Base-by-base conservation (phyloP, 1,140 invertebrate species). In the Sminthurinus signatus region DNA sequence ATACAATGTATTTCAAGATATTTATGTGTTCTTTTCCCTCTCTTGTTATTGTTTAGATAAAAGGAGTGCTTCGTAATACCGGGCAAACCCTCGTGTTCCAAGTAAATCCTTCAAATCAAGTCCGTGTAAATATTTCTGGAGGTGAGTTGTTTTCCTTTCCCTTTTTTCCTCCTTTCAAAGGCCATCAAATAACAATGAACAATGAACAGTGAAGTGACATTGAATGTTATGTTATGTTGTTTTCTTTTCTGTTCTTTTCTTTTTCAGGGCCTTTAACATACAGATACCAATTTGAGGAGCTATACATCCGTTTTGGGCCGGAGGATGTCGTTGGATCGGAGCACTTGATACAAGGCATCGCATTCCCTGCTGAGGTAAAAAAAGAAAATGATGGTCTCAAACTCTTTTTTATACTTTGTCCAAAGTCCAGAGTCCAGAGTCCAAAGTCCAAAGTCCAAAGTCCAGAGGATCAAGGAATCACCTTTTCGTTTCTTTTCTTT, bases 21-120 rank as follows among this genome's bases (percentile, higher is more conserved):
- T n/a, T n/a, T n/a, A n/a, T n/a, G n/a, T n/a, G n/a, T n/a, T n/a
- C n/a, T n/a, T n/a, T n/a, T n/a, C n/a, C n/a, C n/a, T n/a, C n/a
- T n/a, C n/a, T n/a, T n/a, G n/a, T n/a, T n/a, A n/a, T n/a, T n/a
- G 5, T 36, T 36, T 78, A 92, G 88, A 85, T 91, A 73, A 88
- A 86, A 67, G 93, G 92, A 1, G 78, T 86, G 23, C 85, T 98
- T 43, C 85, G 84, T 68, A 97, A 97, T 77, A 96, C 91, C 0
- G 93, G 93, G 0, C 93, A 96, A 76, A 90, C 92, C 60, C 88
- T 97, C 50, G 88, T 95, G 67, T 91, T 97, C 77, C 88, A 87
- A 0, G 86, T 93, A 29, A 90, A 94, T 73, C 89, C 91, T 73
- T 86, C 88, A 70, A 86, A 84, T 19, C 88, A 88, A 74, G 86